Evolutionary conservation across 2,888 invertebrate genomes (phyloP).

Genomic region (Drosophila barbarae): DNA sequence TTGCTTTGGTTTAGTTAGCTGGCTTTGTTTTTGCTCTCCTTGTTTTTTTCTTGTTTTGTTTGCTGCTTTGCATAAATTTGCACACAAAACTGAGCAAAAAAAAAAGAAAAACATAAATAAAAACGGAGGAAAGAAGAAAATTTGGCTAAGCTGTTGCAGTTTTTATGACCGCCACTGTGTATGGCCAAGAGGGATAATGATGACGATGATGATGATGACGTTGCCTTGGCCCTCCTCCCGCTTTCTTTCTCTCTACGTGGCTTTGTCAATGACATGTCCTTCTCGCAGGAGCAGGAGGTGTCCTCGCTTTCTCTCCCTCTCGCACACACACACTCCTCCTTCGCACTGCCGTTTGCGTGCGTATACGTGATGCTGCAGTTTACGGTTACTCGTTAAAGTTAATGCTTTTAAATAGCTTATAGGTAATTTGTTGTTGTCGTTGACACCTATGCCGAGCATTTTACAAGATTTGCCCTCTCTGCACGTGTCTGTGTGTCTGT

Average conservation of each 20-base stretch:
- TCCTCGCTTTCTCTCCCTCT: constrained; percentile 6
- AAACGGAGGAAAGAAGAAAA: constrained; percentile 13
- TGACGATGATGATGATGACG: constrained; percentile 26
- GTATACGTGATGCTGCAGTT: constrained; percentile 56
- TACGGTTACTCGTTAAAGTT: constrained; percentile 53
- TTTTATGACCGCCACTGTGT: constrained; percentile 45
- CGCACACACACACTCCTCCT: background rate
- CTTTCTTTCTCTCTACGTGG: constrained; percentile 5
- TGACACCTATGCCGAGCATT: constrained; percentile 44
- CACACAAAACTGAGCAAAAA: constrained; percentile 20
- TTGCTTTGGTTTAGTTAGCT: constrained; percentile 20
- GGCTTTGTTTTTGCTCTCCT: constrained; percentile 1
- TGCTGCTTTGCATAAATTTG: constrained; percentile 33
- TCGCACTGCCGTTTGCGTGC: constrained; percentile 22
- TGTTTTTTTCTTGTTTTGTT: constrained; percentile 21
- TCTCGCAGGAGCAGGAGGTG: constrained; percentile 6
- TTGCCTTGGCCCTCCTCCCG: constrained; percentile 31
- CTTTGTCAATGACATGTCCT: constrained; percentile 54
- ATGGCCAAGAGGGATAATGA: constrained; percentile 21
- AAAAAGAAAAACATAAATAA: constrained; percentile 9
- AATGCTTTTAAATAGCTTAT: constrained; percentile 60
- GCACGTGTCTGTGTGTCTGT: background rate
- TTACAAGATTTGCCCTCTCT: constrained; percentile 42
- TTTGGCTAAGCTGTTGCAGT: constrained; percentile 42
- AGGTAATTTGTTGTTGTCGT: constrained; percentile 50